Conservation (phyloP, 23 tunicate species). For the Halocynthia roretzi region DNA sequence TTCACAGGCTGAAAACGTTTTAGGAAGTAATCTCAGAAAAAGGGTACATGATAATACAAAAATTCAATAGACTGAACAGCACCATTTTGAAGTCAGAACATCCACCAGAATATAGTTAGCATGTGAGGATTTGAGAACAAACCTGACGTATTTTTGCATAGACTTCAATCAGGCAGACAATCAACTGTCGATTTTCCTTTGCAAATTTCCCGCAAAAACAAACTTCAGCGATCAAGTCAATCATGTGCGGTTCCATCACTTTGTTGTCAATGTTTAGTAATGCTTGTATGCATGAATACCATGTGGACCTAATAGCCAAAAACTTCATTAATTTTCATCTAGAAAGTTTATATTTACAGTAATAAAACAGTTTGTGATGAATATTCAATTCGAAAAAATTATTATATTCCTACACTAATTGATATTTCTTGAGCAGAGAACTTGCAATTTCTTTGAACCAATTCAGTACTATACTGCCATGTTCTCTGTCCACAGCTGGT, state of each 20-base stretch:
- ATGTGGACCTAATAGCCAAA: too few species aligned
- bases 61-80: background rate
- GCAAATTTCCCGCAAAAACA: background rate
- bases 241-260: background rate
- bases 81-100: background rate
- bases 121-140: background rate
- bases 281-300: too few species aligned
- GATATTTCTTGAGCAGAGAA: background rate
- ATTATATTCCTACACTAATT: background rate
- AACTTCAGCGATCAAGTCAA: background rate
- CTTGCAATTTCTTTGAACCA: background rate
- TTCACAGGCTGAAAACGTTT: background rate
- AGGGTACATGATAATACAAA: background rate
- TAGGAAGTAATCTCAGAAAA: too few species aligned
- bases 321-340: too few species aligned
- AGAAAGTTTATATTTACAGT: too few species aligned
- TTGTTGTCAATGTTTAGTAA: too few species aligned
- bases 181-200: background rate
- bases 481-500: background rate
- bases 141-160: conserved; percentile 14
- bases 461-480: background rate
- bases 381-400: too few species aligned
- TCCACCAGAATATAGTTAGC: background rate
- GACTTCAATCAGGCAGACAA: conserved; percentile 10
- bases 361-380: too few species aligned